Evolutionary conservation across 92 coral and sea anemone species (phyloP).

Genomic region (Zoanthus solanderi): DNA sequence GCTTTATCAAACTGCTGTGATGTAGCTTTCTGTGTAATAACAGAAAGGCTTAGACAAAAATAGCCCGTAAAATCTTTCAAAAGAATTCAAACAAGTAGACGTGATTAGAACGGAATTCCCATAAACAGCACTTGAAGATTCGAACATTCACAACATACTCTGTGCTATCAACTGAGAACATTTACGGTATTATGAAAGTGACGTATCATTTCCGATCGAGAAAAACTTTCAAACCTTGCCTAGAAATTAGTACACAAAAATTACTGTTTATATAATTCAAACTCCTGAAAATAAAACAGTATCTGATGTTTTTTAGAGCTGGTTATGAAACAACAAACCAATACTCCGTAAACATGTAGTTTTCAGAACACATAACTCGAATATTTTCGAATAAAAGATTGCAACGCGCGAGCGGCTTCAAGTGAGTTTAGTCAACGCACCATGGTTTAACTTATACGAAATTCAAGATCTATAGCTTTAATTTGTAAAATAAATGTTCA

Average conservation of each 20-base stretch:
- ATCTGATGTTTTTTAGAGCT: conserved; percentile 2
- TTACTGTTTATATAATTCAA: not conserved
- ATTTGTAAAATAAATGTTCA: not conserved
- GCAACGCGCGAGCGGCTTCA: conserved; percentile 40
- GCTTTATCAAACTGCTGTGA: conserved; percentile 18
- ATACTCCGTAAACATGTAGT: conserved; percentile 45
- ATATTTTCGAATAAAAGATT: conserved; percentile 49
- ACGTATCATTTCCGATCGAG: conserved; percentile 37
- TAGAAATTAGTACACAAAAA: not conserved
- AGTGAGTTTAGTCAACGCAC: conserved; percentile 17
- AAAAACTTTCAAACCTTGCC: conserved; percentile 6
- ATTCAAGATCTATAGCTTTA: not conserved
- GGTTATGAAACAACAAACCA: not conserved
- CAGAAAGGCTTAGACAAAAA: conserved; percentile 28
- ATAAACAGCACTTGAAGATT: conserved; percentile 35
- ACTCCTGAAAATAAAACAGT: not conserved
- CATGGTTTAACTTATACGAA: conserved; percentile 3
- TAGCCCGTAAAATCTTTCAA: conserved; percentile 17
- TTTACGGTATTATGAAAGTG: conserved; percentile 43
- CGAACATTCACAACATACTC: conserved; percentile 39
- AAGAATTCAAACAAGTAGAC: conserved; percentile 37
- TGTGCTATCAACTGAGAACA: conserved; percentile 40
- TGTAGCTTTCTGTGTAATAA: not conserved
- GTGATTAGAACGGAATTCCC: conserved; percentile 46
- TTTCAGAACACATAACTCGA: conserved; percentile 41